Evolutionary conservation across 2,113 vertebrate genomes (phyloP), one percentile per base, ranked within the genome.

Genomic region (Podarcis muralis): DNA sequence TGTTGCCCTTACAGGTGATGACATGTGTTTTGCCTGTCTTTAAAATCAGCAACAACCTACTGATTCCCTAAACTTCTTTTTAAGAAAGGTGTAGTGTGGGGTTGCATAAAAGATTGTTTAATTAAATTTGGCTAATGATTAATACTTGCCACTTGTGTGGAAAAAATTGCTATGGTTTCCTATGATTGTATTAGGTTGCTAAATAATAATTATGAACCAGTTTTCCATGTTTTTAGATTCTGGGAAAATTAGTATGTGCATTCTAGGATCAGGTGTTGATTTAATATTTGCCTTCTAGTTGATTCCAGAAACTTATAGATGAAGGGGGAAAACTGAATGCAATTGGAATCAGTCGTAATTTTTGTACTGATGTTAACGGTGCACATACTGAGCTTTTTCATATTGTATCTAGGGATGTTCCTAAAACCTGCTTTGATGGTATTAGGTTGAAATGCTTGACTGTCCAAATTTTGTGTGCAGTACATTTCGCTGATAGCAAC

Each of bases 391-490:
- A 90, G 84, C 15, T 32, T 89, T 90, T 90, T 84, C 87, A 75
- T 74, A 78, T 23, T 74, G 74, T 35, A 88, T 5, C 81, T 84
- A 59, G 74, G 88, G 57, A 85, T 22, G n/a, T 76, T 59, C 48
- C 84, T 84, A 37, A 84, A 59, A 68, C 12, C 5, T 23, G 6
- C 32, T 68, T 35, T 68, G 87, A 83, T 57, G 72, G n/a, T 90
- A 81, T 48, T 91, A 66, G 6, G 40, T 84, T 93, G 89, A 69
- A 90, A 88, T 57, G 6, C 84, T n/a, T 1, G n/a, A 79, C 77
- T 0, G 75, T 91, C 66, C 77, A 88, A 87, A 25, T 8, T 27
- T 0, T 35, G 4, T 3, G 27, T 75, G 4, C 13, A 53, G 6
- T 72, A 62, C 7, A 80, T 71, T 27, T 43, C 74, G 81, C 32